Base-by-base conservation (phyloP, 2,888 invertebrate genomes). In the Andrena camellia region DNA sequence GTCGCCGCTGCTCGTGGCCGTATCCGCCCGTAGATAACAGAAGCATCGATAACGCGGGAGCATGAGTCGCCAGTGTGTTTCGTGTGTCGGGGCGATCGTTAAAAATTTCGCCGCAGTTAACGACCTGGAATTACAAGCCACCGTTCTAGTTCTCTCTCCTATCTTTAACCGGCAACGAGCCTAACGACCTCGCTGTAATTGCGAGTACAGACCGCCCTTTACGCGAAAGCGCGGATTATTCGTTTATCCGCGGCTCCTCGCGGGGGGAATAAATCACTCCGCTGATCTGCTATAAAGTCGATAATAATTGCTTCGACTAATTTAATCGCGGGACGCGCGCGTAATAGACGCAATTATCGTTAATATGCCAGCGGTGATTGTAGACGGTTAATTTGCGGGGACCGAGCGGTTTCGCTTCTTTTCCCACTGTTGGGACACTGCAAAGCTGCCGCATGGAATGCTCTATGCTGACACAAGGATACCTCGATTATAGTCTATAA, bases 301-400 rank as follows among this genome's bases (percentile, higher is more conserved):
- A 33, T 54, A 72, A 73, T 78, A 72, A 83, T 78, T 69, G 62
- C 63, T 7, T 10, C 62, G 72, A 42, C 71, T 60, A 76, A 67
- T 78, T 80, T 60, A 57, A 78, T 52, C 48, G 59, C 59, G 20
- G 42, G 42, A 10, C 10, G 4, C 42, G 13, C 42, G 42, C 42
- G 17, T 42, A 17, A 33, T 63, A 20, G n/a, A 20, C 31, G 62
- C 42, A 59, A 74, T 74, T 67, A 48, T 29, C 57, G 48, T 35
- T 29, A 31, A 76, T 60, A 48, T 50, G 50, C 82, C 50, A 76
- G 70, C 71, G 57, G 7, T 26, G n/a, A 83, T 52, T 42, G 66
- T 71, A 42, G 60, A 72, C 59, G 29, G 7, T 52, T n/a, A n/a
- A 35, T 8, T 8, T 4, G 23, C 17, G 17, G 17, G 26, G 57